Evolutionary conservation across 1,140 invertebrate species (phyloP).

Genomic region (Oryzaephilus surinamensis): DNA sequence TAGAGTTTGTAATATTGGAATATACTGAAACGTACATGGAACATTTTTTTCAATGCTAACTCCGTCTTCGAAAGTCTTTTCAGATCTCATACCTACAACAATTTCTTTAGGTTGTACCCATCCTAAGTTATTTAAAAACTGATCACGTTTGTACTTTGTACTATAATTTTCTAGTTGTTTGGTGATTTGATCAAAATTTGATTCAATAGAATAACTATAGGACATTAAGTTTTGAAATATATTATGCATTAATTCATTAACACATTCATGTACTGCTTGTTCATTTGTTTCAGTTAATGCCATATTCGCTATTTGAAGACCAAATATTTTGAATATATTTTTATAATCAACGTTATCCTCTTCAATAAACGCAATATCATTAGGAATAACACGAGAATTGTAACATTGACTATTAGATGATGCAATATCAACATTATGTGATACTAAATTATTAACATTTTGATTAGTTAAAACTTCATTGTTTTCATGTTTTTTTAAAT

Average conservation of each 20-base stretch:
- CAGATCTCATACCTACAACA: background rate
- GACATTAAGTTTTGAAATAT: no score
- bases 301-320: background rate
- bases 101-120: slow-evolving; percentile 2
- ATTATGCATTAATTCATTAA: slow-evolving; percentile 4
- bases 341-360: no score
- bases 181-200: background rate
- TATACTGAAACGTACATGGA: slow-evolving; percentile 7
- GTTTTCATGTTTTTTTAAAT: slow-evolving; percentile 7
- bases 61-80: slow-evolving; percentile 2
- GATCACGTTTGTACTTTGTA: slow-evolving; percentile 6
- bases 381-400: no score
- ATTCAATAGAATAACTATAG: background rate
- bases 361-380: no score
- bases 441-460: background rate
- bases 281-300: background rate
- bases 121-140: background rate
- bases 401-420: background rate
- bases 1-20: slow-evolving; percentile 6
- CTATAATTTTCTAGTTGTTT: background rate
- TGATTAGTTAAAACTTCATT: no score
- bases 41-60: slow-evolving; percentile 6
- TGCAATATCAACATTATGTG: background rate
- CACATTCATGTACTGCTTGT: background rate
- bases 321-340: slow-evolving; percentile 4